Percentiles rank a stretch among this genome's conserved stretches.
phyloP scores from a whole-genome alignment of 2,797 vertebrate species.

The Selene dorsalis region DNA sequence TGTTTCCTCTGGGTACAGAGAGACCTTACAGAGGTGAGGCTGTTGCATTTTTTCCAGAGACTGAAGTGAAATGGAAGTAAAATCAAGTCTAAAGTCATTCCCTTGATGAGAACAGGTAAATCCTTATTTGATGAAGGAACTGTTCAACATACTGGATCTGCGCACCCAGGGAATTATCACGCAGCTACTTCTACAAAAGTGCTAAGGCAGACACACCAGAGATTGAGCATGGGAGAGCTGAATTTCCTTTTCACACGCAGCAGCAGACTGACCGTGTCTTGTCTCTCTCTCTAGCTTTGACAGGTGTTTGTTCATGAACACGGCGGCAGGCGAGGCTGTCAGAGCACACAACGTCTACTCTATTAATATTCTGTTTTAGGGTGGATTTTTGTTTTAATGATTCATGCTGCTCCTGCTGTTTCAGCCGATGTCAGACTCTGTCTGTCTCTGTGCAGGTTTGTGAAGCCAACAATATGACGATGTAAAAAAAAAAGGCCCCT shows the following conservation, averaged over 20 bases:
- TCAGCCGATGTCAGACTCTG: constrained; percentile 61
- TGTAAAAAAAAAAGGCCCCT: constrained; percentile 44
- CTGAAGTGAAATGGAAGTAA: constrained; percentile 8
- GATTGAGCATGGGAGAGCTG: background rate
- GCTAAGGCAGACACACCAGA: background rate
- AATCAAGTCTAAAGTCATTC: constrained; percentile 25
- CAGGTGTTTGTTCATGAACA: constrained; percentile 53
- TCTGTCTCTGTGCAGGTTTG: constrained; percentile 43
- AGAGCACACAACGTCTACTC: constrained; percentile 32
- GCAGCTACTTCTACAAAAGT: background rate
- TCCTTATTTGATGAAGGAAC: background rate
- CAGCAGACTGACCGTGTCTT: constrained; percentile 30
- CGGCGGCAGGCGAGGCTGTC: constrained; percentile 35
- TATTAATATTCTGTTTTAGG: constrained; percentile 66
- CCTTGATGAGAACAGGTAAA: background rate
- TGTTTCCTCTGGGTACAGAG: constrained; percentile 48
- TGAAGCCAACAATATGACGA: constrained; percentile 57
- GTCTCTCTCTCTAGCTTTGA: constrained; percentile 34
- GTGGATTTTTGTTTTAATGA: constrained; percentile 67
- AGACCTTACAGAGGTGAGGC: constrained; percentile 39
- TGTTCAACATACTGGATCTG: background rate
- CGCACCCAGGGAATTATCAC: background rate
- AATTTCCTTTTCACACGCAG: constrained; percentile 6
- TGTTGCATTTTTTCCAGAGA: constrained; percentile 43
- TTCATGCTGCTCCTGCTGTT: constrained; percentile 72